Base-by-base conservation (phyloP, 1,140 invertebrate genomes). In the Drosophila sucinea region DNA sequence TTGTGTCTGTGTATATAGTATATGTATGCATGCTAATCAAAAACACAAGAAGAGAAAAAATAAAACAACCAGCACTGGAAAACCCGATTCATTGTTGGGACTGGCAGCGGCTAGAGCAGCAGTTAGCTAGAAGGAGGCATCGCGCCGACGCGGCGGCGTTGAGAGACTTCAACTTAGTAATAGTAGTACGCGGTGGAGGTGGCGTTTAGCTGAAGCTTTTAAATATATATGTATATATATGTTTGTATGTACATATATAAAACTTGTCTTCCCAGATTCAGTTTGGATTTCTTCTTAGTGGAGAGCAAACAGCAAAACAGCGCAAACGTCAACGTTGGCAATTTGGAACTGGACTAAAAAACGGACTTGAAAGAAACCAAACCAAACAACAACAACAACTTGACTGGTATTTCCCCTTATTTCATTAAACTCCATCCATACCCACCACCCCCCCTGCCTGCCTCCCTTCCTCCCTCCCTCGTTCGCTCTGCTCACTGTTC, bases 181-280 rank as follows among this genome's bases (percentile, higher is more conserved):
- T 17, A 17, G 35, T 38, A 44, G n/a, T 23, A 44, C n/a, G 72
- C 35, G 11, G 44, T 27, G 38, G 23, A n/a, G n/a, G n/a, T 17
- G 60, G 27, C 27, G 79, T 61, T 73, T 7, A 23, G 23, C 8
- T 10, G 1, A 51, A 51, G 44, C 44, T 44, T 44, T 44, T 7
- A 47, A 47, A n/a, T 3, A 5, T 17, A 17, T 44, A 6, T 17
- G 6, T 23, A 6, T 6, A 25, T 44, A 17, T 1, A 23, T 44
- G 17, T 5, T 4, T 6, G 17, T 44, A 4, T 23, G n/a, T 17
- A 4, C 17, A 5, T 47, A 47, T 79, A 54, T 71, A 87, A 87
- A 87, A 87, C 83, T 87, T 87, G 83, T 87, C 84, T 89, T 87
- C 79, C 83, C 83, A 87, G 83, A 87, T 87, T 87, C 84, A 87